Base-by-base conservation (phyloP, 2,113 vertebrate species). In the Channa maculata region DNA sequence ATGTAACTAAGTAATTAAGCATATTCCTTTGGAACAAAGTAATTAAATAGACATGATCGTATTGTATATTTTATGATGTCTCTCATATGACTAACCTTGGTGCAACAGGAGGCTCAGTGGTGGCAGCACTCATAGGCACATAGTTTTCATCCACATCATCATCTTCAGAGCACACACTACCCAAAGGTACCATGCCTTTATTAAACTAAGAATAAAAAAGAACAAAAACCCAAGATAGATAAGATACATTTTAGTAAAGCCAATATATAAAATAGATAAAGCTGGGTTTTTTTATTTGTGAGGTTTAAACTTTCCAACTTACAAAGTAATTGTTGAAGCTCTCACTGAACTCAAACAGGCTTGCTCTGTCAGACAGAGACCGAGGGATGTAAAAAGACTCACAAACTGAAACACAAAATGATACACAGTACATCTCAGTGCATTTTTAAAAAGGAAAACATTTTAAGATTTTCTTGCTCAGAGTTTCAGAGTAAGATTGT, bases 281-380 rank as follows among this genome's bases (percentile, higher is more conserved):
- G 24, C 6, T 13, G 14, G 3, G 11, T 33, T 59, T 38, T 8
- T 6, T 41, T n/a, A 2, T 61, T 15, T 1, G 9, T 3, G 10
- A 5, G 4, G 12, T 51, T 51, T 14, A 15, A 45, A 52, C 6
- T 3, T 8, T 54, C 66, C 1, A 24, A 86, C 91, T 90, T 3
- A 92, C 91, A 49, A 92, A 91, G 71, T 92, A 92, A 4, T 77
- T 90, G 89, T 73, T 92, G 87, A 92, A 92, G 79, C 90, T 89
- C 33, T 92, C 90, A 14, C 89, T 92, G 88, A 92, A 92, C 43
- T 92, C 90, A 46, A 92, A 92, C 74, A 85, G 74, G 59, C 78
- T 90, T 1, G 85, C 85, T 86, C 85, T 67, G 59, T 91, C 80
- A 0, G 88, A 89, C 63, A 73, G 12, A 6, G 87, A 80, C 7